Base-by-base conservation (phyloP, 1,140 invertebrate species). In the Eueides isabella region DNA sequence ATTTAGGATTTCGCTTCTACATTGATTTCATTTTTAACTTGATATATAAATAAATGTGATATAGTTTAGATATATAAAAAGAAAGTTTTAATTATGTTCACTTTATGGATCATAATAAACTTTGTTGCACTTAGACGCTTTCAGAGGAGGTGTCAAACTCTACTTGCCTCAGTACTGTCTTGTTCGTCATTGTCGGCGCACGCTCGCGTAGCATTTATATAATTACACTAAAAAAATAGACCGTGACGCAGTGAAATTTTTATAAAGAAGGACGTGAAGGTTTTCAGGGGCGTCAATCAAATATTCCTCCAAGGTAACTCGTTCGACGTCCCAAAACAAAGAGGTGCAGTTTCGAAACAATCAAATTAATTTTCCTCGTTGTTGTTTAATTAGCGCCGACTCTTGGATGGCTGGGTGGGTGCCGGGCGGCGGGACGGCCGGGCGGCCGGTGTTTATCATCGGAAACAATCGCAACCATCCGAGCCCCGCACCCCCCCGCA, bases 351-450 rank as follows among this genome's bases (percentile, higher is more conserved):
- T 88, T 85, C 85, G 88, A 89, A 91, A 91, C 89, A 91, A 92
- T 91, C 86, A 90, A 90, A 89, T 92, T 92, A 90, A 90, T 90
- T 91, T 91, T 89, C 88, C 83, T 86, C 87, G 87, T 89, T 90
- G 88, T 89, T 91, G 89, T 92, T 92, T 91, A 92, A 92, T 92
- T 91, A 91, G 89, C 88, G 86, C 78, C 80, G 84, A 88, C 80
- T 89, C 83, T 86, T 86, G 84, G 88, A 87, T 87, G 81, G 86
- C 85, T 83, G 82, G 85, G 84, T 88, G 86, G 88, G 85, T 87
- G 85, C 85, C 89, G 85, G 86, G 85, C 88, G 87, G 85, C 85
- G 88, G 85, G 86, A 85, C 88, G 87, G 85, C 85, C 89, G 85
- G 86, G 85, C 87, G 87, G 85, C 84, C 90, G 86, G 86, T 91